Conservation (phyloP, 2,113 vertebrate species). For the Bujurquina vittata region DNA sequence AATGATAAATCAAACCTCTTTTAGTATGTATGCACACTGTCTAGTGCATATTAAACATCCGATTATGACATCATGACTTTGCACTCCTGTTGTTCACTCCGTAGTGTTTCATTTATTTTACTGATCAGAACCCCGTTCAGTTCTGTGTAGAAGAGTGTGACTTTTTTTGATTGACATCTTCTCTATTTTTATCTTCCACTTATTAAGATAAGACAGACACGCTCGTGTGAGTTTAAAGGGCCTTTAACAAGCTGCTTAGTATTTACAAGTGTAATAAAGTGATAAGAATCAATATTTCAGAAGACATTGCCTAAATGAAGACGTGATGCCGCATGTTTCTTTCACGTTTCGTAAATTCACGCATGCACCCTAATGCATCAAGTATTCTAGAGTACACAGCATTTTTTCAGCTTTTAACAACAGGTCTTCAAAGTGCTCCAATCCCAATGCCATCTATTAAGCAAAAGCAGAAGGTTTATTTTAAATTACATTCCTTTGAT, state of each 20-base stretch:
- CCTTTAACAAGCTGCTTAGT: background rate
- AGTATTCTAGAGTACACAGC: background rate
- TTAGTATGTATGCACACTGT: background rate
- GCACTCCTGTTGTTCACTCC: background rate
- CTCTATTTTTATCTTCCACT: background rate
- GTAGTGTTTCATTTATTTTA: background rate
- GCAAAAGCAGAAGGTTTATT: background rate
- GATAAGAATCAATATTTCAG: background rate
- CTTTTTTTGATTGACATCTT: background rate
- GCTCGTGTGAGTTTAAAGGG: background rate
- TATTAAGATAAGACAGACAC: background rate
- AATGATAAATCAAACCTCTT: constrained; percentile 19
- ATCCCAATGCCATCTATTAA: background rate
- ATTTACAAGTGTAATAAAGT: background rate
- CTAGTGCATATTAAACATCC: background rate
- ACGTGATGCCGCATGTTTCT: background rate
- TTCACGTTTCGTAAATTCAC: rapidly evolving
- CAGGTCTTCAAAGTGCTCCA: background rate
- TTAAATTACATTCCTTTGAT: background rate
- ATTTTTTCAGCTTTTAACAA: background rate
- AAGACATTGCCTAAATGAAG: background rate
- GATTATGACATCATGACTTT: background rate
- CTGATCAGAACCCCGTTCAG: background rate
- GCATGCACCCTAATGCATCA: rapidly evolving
- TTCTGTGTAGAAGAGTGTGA: background rate